A percentile compares a stretch with the other conserved stretches of the same genome.
Conservation (phyloP, 2,113 vertebrate genomes). For the Daphoenositta chrysoptera region DNA sequence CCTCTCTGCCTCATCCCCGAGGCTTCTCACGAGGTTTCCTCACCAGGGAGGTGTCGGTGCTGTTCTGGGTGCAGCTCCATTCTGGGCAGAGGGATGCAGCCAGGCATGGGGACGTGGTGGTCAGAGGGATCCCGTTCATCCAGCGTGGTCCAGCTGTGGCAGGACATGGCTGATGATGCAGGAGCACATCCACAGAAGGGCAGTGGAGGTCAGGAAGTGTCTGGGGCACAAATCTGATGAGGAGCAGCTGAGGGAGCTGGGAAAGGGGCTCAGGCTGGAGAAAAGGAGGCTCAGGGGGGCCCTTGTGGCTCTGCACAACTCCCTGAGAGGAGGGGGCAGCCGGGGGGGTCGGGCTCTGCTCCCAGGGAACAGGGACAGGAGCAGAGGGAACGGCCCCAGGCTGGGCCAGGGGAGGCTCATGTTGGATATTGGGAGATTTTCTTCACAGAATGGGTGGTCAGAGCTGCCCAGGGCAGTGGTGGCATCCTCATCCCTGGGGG, state of each 20-base stretch:
- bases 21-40: background rate
- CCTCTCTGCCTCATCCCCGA: background rate
- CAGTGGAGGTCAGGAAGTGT: background rate
- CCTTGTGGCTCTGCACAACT: background rate
- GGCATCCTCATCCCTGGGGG: too few species aligned
- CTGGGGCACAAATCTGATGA: background rate
- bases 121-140: background rate
- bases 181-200: background rate
- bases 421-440: background rate
- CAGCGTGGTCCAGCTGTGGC: accelerated
- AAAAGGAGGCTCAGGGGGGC: background rate
- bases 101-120: background rate
- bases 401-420: accelerated
- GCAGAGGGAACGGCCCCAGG: accelerated
- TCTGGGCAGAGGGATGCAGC: background rate
- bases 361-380: background rate
- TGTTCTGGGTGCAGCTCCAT: background rate
- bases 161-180: too few species aligned
- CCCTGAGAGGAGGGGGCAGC: background rate
- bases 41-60: background rate
- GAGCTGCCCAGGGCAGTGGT: background rate
- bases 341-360: accelerated
- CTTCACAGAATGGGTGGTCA: background rate
- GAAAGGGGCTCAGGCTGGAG: background rate
- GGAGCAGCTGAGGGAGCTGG: background rate